Evolutionary conservation across 1,140 invertebrate genomes (phyloP).

Genomic region (Brevipalpus yothersi): DNA sequence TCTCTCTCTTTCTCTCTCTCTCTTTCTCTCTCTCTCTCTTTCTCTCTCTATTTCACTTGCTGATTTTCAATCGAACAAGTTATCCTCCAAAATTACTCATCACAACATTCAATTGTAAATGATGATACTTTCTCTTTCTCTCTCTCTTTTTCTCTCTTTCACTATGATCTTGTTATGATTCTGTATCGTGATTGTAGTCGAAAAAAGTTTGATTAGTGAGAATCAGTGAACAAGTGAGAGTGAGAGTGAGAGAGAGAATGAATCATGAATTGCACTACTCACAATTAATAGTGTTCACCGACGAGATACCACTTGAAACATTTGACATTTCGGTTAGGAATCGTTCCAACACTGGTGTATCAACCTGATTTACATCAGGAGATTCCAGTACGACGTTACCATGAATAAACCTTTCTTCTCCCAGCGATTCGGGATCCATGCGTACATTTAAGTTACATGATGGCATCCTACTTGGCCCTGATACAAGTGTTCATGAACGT

Average conservation of each 20-base stretch:
- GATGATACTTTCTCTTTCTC: background rate
- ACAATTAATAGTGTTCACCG: too few relatives aligned
- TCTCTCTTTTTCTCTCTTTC: background rate
- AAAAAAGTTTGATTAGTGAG: too few relatives aligned
- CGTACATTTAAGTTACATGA: too few relatives aligned
- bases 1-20: background rate
- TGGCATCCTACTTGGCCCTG: too few relatives aligned
- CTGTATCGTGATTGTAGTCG: background rate
- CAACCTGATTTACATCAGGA: background rate
- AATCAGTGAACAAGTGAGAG: too few relatives aligned
- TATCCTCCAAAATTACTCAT: background rate
- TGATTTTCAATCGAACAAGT: background rate
- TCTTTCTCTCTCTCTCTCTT: background rate
- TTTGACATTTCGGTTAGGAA: background rate
- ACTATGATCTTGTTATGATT: background rate
- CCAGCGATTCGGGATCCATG: too few relatives aligned
- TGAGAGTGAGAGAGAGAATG: too few relatives aligned
- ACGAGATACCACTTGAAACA: background rate
- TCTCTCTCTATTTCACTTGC: background rate
- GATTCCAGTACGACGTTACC: background rate
- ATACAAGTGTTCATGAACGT: too few relatives aligned
- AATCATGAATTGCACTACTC: too few relatives aligned
- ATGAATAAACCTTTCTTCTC: too few relatives aligned
- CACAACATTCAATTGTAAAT: background rate
- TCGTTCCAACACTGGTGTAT: background rate